A percentile compares a stretch with the other conserved stretches of the same genome.
Conservation (phyloP, 2,113 vertebrate species). For the Gopherus evgoodei region DNA sequence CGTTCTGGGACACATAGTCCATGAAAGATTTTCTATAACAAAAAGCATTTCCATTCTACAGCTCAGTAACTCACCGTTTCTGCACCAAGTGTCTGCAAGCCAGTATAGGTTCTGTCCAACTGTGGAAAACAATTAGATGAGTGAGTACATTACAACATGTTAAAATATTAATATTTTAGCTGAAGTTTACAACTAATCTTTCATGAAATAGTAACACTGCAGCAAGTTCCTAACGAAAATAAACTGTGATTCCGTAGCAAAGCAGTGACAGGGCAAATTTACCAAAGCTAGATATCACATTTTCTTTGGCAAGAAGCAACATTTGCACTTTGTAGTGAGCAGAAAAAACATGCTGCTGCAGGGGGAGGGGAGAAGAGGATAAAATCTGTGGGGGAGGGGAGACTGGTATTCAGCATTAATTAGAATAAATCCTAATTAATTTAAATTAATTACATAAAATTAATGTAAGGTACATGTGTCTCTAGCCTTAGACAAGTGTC, state of each 20-base stretch:
- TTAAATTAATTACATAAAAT: too few species aligned
- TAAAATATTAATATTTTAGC: background rate
- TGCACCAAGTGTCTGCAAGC: conserved; percentile 96
- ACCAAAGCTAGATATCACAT: background rate
- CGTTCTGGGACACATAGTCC: background rate
- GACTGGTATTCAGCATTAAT: background rate
- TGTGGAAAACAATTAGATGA: conserved; percentile 69
- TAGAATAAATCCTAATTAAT: too few species aligned
- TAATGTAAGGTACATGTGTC: background rate
- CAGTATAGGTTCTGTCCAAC: conserved; percentile 98
- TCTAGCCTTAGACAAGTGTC: background rate
- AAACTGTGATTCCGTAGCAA: background rate
- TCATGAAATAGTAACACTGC: background rate
- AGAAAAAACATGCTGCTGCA: background rate
- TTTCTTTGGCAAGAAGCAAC: background rate
- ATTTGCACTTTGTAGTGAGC: background rate
- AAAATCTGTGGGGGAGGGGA: background rate
- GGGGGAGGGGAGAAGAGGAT: background rate
- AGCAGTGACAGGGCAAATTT: background rate
- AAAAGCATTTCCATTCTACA: rapidly evolving
- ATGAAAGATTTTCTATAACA: background rate
- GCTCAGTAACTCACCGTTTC: conserved; percentile 88
- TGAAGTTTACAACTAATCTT: background rate
- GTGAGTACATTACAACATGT: background rate
- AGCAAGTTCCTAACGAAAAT: background rate